Percentiles rank a stretch among this genome's conserved stretches.
phyloP scores from a whole-genome alignment of 2,888 invertebrate species.

The Drosophila nr. perissopoda region DNA sequence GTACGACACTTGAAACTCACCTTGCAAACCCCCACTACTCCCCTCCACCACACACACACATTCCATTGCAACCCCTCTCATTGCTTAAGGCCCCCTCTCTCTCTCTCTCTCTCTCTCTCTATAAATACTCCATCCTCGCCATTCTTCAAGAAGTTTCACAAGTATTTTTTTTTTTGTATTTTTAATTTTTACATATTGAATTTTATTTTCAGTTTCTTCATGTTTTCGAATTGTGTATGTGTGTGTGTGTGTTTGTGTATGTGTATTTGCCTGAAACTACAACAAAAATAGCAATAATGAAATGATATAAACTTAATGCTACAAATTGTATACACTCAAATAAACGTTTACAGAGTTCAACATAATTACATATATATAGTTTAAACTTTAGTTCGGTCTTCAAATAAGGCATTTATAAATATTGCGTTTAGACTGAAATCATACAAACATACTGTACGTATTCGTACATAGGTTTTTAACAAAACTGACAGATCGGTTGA shows the following conservation, averaged over 20 bases:
- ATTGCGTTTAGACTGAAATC: slow-evolving; percentile 51
- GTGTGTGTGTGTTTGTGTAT: slow-evolving; percentile 28
- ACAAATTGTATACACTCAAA: slow-evolving; percentile 31
- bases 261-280: slow-evolving; percentile 50
- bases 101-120: background rate
- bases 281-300: slow-evolving; percentile 68
- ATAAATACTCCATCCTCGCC: background rate
- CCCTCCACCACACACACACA: background rate
- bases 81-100: slow-evolving; percentile 17
- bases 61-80: slow-evolving; percentile 27
- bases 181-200: slow-evolving; percentile 68
- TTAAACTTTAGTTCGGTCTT: slow-evolving; percentile 28
- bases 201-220: slow-evolving; percentile 66
- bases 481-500: slow-evolving; percentile 44
- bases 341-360: slow-evolving; percentile 38
- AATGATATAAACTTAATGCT: slow-evolving; percentile 69
- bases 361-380: slow-evolving; percentile 28
- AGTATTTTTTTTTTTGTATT: slow-evolving; percentile 38
- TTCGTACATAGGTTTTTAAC: slow-evolving; percentile 23
- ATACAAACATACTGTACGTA: slow-evolving; percentile 1
- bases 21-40: slow-evolving; percentile 26
- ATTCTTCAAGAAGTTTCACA: slow-evolving; percentile 21
- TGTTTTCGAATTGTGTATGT: slow-evolving; percentile 31
- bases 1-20: slow-evolving; percentile 7
- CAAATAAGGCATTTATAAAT: slow-evolving; percentile 64